These are phyloP conservation scores for Reinhardtius hippoglossoides DNA, from an alignment of 2,113 vertebrate genomes.

Conservation along the genomic window DNA sequence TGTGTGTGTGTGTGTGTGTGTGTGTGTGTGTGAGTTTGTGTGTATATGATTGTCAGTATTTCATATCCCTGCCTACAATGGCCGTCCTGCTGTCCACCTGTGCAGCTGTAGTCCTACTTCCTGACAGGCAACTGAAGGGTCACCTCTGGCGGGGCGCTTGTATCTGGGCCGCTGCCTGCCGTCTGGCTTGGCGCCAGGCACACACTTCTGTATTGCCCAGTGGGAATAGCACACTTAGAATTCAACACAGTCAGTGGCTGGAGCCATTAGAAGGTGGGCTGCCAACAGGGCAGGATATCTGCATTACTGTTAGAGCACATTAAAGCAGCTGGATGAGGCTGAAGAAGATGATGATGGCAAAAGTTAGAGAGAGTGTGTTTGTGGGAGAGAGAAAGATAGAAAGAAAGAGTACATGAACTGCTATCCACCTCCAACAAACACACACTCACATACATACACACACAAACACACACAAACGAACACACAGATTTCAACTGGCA, in stretches of 20 bases:
- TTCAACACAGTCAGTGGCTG: slow-evolving; percentile 49
- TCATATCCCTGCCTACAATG: neutral
- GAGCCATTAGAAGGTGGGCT: slow-evolving; percentile 57
- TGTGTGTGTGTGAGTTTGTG: neutral
- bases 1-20: too few relatives aligned
- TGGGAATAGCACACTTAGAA: slow-evolving; percentile 63
- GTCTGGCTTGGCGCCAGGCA: slow-evolving; percentile 53
- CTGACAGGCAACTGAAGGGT: slow-evolving; percentile 60
- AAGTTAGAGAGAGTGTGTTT: neutral
- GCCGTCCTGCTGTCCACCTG: slow-evolving; percentile 52
- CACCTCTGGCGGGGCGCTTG: slow-evolving; percentile 64
- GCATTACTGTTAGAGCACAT: slow-evolving; percentile 43
- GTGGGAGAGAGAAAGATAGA: neutral
- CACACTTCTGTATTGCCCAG: slow-evolving; percentile 52
- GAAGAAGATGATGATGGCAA: slow-evolving; percentile 10
- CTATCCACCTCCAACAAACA: slow-evolving; percentile 36
- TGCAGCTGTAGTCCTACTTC: slow-evolving; percentile 65
- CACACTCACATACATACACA: slow-evolving; percentile 3
- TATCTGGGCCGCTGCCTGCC: slow-evolving; percentile 52
- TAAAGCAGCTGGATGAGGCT: slow-evolving; percentile 22
- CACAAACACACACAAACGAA: slow-evolving; percentile 5
- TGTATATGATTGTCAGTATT: slow-evolving; percentile 15
- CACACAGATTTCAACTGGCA: slow-evolving; percentile 1
- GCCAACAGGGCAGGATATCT: slow-evolving; percentile 42
- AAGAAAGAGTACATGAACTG: slow-evolving; percentile 23